phyloP scores from a whole-genome alignment of 2,113 vertebrate genomes.

The Australoheros scitulus region DNA sequence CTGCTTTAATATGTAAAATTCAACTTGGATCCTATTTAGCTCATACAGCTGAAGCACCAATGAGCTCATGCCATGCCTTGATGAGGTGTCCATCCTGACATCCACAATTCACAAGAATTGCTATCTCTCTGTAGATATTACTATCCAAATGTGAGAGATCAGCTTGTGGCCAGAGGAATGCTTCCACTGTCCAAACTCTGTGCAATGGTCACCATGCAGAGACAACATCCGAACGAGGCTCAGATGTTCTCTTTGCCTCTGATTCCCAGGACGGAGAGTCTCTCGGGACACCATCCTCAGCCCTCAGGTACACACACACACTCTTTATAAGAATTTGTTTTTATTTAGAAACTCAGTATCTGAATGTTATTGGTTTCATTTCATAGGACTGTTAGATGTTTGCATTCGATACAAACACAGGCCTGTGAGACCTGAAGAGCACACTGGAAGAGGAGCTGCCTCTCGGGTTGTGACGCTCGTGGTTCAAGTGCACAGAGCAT shows the following conservation, averaged over 20 bases:
- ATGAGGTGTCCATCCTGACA: too few relatives aligned
- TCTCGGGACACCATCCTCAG: conserved; percentile 60
- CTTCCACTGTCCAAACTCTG: conserved; percentile 92
- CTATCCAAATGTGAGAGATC: conserved; percentile 95
- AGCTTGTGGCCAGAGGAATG: conserved; percentile 89
- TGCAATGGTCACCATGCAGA: conserved; percentile 92
- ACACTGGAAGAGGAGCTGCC: conserved; percentile 65
- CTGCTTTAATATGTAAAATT: too few relatives aligned
- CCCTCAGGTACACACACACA: conserved; percentile 82
- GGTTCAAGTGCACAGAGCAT: conserved; percentile 87
- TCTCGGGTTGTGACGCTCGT: conserved; percentile 82
- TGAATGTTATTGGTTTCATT: conserved; percentile 9
- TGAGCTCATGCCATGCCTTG: too few relatives aligned
- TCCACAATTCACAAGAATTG: too few relatives aligned
- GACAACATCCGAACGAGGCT: conserved; percentile 77
- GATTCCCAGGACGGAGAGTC: conserved; percentile 76
- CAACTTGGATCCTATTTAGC: too few relatives aligned
- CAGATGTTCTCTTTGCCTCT: conserved; percentile 90
- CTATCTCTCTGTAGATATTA: conserved; percentile 86
- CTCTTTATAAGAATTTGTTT: background rate
- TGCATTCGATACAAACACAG: conserved; percentile 85
- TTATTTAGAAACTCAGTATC: background rate
- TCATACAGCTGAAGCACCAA: too few relatives aligned
- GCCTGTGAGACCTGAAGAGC: conserved; percentile 61
- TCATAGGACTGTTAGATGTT: conserved; percentile 88